These are phyloP conservation scores for Acyrthosiphon pisum DNA, from an alignment of 1,140 invertebrate genomes.

Conservation along the genomic window DNA sequence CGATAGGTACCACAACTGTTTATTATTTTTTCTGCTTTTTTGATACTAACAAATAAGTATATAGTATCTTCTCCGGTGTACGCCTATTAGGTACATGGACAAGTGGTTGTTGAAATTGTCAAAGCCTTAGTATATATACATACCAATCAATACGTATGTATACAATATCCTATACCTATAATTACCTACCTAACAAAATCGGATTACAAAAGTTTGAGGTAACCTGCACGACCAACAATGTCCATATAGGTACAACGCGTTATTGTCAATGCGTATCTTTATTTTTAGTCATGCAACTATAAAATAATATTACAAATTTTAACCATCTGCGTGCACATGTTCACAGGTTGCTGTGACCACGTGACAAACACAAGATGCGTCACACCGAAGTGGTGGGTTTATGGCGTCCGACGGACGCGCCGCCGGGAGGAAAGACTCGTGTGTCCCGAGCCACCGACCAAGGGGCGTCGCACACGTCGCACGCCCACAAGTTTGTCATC, in stretches of 20 bases:
- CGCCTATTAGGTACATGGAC: no score
- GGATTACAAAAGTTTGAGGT: neutral
- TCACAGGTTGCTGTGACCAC: neutral
- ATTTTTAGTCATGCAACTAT: neutral
- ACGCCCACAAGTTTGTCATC: constrained; percentile 62
- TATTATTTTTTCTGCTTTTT: no score
- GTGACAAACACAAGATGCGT: constrained; percentile 59
- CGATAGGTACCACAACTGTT: no score
- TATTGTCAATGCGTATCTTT: neutral
- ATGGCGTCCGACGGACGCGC: constrained; percentile 66
- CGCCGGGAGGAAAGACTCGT: constrained; percentile 62
- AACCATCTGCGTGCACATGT: neutral
- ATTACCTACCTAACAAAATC: neutral
- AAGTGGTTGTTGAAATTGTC: no score
- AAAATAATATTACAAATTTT: neutral
- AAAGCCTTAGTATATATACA: neutral
- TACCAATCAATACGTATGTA: no score
- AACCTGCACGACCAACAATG: neutral
- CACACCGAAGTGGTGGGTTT: constrained; percentile 66
- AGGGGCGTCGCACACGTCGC: constrained; percentile 61
- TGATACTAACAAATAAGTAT: no score
- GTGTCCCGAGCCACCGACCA: constrained; percentile 62
- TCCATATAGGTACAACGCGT: neutral
- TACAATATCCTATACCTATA: neutral
- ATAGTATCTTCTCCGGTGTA: no score